phyloP scores from a whole-genome alignment of 2,888 invertebrate genomes.

The Drosophila neonasuta region DNA sequence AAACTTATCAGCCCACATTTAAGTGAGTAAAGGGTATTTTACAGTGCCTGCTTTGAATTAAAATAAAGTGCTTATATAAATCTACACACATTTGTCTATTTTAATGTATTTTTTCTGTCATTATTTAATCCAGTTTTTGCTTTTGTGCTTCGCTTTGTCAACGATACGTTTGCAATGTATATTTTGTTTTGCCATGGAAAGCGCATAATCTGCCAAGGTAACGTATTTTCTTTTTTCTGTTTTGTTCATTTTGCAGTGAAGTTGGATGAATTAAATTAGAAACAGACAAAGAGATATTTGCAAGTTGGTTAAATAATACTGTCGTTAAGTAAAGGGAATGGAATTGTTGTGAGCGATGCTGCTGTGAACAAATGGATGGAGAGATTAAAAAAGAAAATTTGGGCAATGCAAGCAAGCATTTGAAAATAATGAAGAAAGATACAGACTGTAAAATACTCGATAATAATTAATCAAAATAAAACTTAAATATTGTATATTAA shows the following conservation, averaged over 20 bases:
- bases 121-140: constrained; percentile 33
- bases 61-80: neutral
- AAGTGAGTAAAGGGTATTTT: constrained; percentile 1
- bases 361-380: neutral
- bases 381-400: neutral
- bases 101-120: constrained; percentile 21
- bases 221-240: constrained; percentile 4
- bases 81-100: neutral
- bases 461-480: too few species aligned
- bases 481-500: too few species aligned
- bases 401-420: too few species aligned
- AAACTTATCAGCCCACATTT: neutral
- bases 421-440: too few species aligned
- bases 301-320: constrained; percentile 5
- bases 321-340: neutral
- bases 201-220: constrained; percentile 34
- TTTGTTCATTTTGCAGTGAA: neutral
- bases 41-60: neutral
- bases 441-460: too few species aligned
- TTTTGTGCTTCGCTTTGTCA: constrained; percentile 18
- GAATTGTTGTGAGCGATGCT: neutral
- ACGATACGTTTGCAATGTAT: constrained; percentile 25
- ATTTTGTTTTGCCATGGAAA: constrained; percentile 15
- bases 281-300: neutral
- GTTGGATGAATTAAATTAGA: neutral